Base-by-base conservation (phyloP, 1,140 invertebrate species). In the Drosophila tsacasi region DNA sequence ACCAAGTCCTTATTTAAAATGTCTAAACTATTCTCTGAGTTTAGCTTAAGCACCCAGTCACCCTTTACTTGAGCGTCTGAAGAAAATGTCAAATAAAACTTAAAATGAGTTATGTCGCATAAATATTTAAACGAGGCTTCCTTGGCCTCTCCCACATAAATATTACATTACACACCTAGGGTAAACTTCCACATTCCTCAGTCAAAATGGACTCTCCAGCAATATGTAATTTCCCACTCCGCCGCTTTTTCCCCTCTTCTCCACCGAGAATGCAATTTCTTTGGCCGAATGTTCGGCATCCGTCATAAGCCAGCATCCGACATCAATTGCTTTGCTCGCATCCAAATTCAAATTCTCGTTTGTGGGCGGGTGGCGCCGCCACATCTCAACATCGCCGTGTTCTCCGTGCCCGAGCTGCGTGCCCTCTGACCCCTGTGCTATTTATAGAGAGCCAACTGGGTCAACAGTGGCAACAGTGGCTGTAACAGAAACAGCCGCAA, bases 391-490 rank as follows among this genome's bases (percentile, higher is more conserved):
- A 47, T 23, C 12, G 12, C 42, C 42, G 10, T 44, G 42, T 19
- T 19, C 52, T 58, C 19, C 13, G 6, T 35, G 62, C 50, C 19
- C 30, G 0, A 15, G 62, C 62, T n/a, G 7, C 35, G n/a, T 40
- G 39, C 58, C 63, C 63, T 44, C 58, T 62, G 63, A 65, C 63
- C 63, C 61, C 44, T 79, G 60, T 79, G 75, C 83, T 86, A 80
- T 86, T 80, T 89, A 77, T 83, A 86, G 83, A 55, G 63, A 67
- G 49, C 62, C 68, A 87, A 87, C 81, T 87, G 85, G 84, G 84
- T 87, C 84, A 87, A 81, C 59, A 79, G 71, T 55, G 32, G 72
- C 72, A 78, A 62, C 72, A 65, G 72, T 50, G 52, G 72, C 72
- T 74, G 57, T 73, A 54, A 55, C 66, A 63, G 35, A 68, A 71